These are phyloP conservation scores for Poeciliopsis gracilis DNA, from an alignment of 2,797 vertebrate genomes.

Conservation along the genomic window DNA sequence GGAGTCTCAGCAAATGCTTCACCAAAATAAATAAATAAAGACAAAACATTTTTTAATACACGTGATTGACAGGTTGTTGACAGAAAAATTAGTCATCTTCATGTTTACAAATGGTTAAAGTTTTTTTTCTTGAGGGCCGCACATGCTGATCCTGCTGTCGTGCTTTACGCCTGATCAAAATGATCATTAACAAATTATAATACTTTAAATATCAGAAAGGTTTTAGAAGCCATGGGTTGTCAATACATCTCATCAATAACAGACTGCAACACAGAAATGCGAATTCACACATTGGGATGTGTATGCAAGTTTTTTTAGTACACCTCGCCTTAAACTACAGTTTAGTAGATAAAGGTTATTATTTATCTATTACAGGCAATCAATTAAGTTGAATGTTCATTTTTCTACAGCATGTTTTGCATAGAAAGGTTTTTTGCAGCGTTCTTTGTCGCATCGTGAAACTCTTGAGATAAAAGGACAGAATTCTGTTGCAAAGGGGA, in stretches of 20 bases:
- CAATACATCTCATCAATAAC: neutral
- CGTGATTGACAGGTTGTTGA: constrained; percentile 74
- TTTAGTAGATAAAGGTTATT: neutral
- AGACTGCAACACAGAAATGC: neutral
- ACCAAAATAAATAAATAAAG: constrained; percentile 12
- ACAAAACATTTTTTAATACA: constrained; percentile 71
- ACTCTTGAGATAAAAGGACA: constrained; percentile 19
- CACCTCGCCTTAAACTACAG: neutral
- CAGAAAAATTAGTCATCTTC: constrained; percentile 46
- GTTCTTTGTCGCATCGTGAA: constrained; percentile 16
- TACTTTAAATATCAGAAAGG: neutral
- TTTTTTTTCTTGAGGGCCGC: constrained; percentile 31
- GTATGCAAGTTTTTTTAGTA: neutral
- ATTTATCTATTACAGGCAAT: neutral
- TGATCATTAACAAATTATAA: neutral
- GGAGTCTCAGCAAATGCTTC: constrained; percentile 56
- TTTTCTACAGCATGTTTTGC: constrained; percentile 24
- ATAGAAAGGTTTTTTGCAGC: constrained; percentile 12
- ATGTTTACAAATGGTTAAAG: constrained; percentile 32
- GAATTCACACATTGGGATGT: neutral
- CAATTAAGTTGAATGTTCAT: neutral
- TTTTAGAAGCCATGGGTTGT: neutral
- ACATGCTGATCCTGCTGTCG: constrained; percentile 23
- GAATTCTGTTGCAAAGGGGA: constrained; percentile 1
- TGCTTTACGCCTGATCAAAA: constrained; percentile 34